Percentiles rank a stretch among this genome's conserved stretches.
Conservation (phyloP, 2,797 vertebrate genomes). For the Eurystomus glaucurus region DNA sequence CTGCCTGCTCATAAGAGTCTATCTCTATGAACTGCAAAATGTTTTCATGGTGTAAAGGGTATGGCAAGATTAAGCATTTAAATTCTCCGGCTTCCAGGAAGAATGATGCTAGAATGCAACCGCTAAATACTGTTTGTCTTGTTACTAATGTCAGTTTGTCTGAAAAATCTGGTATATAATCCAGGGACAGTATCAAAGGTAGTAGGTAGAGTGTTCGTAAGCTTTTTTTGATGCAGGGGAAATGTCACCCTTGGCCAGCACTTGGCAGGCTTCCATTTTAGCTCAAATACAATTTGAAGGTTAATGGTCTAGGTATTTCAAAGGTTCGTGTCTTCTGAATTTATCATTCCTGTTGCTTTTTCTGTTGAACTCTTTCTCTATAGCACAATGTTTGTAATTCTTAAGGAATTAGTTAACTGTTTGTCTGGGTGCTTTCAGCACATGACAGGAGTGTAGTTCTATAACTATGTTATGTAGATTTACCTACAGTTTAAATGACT, state of each 20-base stretch:
- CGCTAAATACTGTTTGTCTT: not conserved
- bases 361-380: not conserved
- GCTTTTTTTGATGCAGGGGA: not conserved
- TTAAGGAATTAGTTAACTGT: not conserved
- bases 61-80: not conserved
- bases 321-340: not conserved
- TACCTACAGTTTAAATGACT: not conserved
- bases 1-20: not conserved
- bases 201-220: not conserved
- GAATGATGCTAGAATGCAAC: not conserved
- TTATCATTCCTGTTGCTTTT: not conserved
- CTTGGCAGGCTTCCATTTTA: conserved; percentile 27
- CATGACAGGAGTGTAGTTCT: not conserved
- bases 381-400: not conserved
- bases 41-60: not conserved
- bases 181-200: not conserved
- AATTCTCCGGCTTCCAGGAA: not conserved
- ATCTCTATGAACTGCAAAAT: accelerated
- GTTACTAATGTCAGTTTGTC: not conserved
- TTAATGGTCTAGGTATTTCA: not conserved
- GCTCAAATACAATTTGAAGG: conserved; percentile 11
- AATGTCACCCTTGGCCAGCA: conserved; percentile 15
- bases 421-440: not conserved
- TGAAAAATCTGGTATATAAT: not conserved
- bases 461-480: not conserved